These are phyloP conservation scores for Carassius carassius DNA, from an alignment of 2,113 vertebrate species.

Conservation along the genomic window DNA sequence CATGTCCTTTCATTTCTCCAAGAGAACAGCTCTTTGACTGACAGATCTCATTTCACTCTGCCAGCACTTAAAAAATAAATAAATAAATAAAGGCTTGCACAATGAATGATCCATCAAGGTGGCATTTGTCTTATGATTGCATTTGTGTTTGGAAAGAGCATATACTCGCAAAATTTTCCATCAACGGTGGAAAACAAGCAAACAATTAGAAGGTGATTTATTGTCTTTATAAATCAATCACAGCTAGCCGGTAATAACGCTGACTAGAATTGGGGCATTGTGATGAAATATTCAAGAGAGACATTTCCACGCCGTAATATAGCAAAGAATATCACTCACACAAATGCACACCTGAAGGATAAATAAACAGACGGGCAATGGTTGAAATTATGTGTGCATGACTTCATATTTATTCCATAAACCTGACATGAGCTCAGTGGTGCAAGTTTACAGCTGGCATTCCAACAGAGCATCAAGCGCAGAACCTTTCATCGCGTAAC, in stretches of 20 bases:
- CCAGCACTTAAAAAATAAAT: conserved; percentile 14
- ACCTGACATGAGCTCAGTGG: conserved; percentile 67
- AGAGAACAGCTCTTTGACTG: conserved; percentile 5
- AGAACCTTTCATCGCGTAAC: conserved; percentile 31
- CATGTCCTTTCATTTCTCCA: conserved; percentile 33
- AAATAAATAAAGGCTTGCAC: conserved; percentile 21
- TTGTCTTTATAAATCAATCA: conserved; percentile 6
- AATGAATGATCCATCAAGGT: conserved; percentile 30
- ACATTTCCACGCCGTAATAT: conserved; percentile 41
- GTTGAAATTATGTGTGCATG: conserved; percentile 65
- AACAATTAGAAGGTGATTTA: conserved; percentile 30
- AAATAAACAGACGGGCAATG: conserved; percentile 67
- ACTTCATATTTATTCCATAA: conserved; percentile 69
- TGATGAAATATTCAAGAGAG: conserved; percentile 56
- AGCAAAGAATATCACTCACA: conserved; percentile 56
- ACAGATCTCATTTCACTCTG: background rate
- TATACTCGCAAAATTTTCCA: background rate
- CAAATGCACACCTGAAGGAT: conserved; percentile 60
- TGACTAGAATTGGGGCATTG: background rate
- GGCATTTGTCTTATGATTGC: conserved; percentile 41
- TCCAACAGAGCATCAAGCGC: conserved; percentile 46
- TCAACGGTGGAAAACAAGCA: background rate
- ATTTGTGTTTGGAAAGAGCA: conserved; percentile 15
- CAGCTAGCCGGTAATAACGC: background rate
- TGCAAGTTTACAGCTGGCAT: conserved; percentile 58